Base-by-base conservation (phyloP, 2,797 vertebrate species). In the Astyanax mexicanus region DNA sequence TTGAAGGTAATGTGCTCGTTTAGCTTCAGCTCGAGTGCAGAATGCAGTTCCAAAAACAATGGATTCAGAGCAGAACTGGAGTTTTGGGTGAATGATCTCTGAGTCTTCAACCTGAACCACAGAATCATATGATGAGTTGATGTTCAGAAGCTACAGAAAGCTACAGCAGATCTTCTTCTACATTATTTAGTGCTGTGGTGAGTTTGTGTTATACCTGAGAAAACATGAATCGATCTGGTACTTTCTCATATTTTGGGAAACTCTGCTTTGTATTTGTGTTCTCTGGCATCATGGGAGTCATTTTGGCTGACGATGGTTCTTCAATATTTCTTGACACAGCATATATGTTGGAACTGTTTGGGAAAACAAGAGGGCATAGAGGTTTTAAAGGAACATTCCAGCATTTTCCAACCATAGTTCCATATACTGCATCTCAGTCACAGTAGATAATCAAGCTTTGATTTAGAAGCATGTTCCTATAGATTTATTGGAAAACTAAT, bases 281-380 rank as follows among this genome's bases (percentile, higher is more conserved):
- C 0, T 10, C 65, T 5, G 86, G 80, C 54, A 91, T 88, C 17
- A 94, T 87, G 12, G 91, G 90, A 40, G 90, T 92, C 35, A 76
- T 84, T 86, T 89, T 93, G 64, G 78, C 69, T 17, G 52, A 11
- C 44, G 61, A 40, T 62, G 58, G 83, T 4, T 91, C 89, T 69
- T 89, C 91, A 17, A 86, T 89, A 85, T 93, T 94, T 78, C 93
- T 90, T 54, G 87, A 89, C 29, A 93, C 86, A 47, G 90, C 90
- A n/a, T 84, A 93, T 58, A 91, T 75, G 32, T 94, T 74, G 21
- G 86, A 92, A 19, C 93, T 94, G 83, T 86, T 73, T 54, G 62
- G 80, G 45, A 11, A 35, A 81, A 52, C 81, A 47, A 78, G 29
- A 35, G 8, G 35, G 52, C 1, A 17, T 7, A 5, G 13, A 13